phyloP scores from a whole-genome alignment of 2,888 invertebrate species.

The Sisyra nigra region DNA sequence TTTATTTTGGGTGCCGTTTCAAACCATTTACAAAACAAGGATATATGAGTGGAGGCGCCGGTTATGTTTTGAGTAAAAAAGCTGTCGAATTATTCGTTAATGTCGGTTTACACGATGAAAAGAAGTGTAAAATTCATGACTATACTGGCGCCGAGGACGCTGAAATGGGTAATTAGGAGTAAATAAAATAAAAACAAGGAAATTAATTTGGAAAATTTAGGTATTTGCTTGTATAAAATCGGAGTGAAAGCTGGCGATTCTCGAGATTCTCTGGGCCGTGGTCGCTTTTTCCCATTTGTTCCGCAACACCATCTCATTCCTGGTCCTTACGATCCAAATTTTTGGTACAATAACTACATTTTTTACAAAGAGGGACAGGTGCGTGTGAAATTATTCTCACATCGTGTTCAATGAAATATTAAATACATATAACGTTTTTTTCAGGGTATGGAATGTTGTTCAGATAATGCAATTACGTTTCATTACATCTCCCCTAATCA shows the following conservation, averaged over 20 bases:
- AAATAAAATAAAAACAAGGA: too few species aligned
- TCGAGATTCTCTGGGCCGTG: constrained; percentile 66
- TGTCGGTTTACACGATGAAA: constrained; percentile 49
- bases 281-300: constrained; percentile 89
- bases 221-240: constrained; percentile 68
- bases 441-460: constrained; percentile 78
- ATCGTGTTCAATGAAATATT: too few species aligned
- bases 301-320: constrained; percentile 89
- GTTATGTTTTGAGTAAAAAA: constrained; percentile 81
- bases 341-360: constrained; percentile 91
- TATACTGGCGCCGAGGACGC: constrained; percentile 78
- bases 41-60: constrained; percentile 87
- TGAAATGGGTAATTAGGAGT: constrained; percentile 77
- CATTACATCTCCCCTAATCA: constrained; percentile 79
- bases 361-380: constrained; percentile 85
- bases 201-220: constrained; percentile 20
- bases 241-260: constrained; percentile 80
- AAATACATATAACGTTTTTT: too few species aligned
- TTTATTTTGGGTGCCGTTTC: constrained; percentile 85
- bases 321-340: constrained; percentile 54
- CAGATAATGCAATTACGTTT: constrained; percentile 86
- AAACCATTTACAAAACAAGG: constrained; percentile 73
- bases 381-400: constrained; percentile 16
- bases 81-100: constrained; percentile 66
- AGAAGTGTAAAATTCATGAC: constrained; percentile 43